phyloP scores from a whole-genome alignment of 2,888 invertebrate genomes.

The Nudaria mundana region DNA sequence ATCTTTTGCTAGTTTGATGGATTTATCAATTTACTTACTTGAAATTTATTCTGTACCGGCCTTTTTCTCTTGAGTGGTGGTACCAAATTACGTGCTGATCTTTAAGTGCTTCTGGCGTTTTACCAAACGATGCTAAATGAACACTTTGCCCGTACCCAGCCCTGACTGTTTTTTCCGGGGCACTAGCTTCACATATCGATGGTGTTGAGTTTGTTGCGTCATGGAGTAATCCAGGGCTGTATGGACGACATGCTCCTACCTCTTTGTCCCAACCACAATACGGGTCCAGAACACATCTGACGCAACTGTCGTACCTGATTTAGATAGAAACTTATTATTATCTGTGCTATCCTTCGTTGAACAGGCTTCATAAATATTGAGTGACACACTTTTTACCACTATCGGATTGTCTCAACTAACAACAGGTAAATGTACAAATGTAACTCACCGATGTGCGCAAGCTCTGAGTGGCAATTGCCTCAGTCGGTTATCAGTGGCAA shows the following conservation, averaged over 20 bases:
- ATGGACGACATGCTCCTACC: constrained; percentile 79
- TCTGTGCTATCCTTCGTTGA: background rate
- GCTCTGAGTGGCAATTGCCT: constrained; percentile 78
- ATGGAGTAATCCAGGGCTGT: constrained; percentile 80
- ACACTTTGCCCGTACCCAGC: constrained; percentile 84
- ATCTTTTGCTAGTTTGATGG: too few species aligned
- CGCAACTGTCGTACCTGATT: constrained; percentile 82
- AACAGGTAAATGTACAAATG: background rate
- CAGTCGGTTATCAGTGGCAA: constrained; percentile 81
- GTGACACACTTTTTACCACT: too few species aligned
- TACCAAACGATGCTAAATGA: constrained; percentile 80
- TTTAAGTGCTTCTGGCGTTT: constrained; percentile 71
- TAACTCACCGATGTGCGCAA: constrained; percentile 67
- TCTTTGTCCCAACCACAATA: constrained; percentile 87
- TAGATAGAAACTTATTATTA: background rate
- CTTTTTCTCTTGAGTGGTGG: constrained; percentile 78
- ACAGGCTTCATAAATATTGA: too few species aligned
- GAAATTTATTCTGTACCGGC: constrained; percentile 77
- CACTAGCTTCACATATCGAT: constrained; percentile 80
- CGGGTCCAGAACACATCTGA: constrained; percentile 84
- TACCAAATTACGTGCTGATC: constrained; percentile 76
- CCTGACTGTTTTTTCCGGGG: constrained; percentile 77
- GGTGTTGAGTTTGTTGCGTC: constrained; percentile 83
- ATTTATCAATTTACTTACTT: too few species aligned
- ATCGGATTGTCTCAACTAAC: background rate